Conservation (phyloP, 2,888 invertebrate genomes). For the Caradrina clavipalpis region DNA sequence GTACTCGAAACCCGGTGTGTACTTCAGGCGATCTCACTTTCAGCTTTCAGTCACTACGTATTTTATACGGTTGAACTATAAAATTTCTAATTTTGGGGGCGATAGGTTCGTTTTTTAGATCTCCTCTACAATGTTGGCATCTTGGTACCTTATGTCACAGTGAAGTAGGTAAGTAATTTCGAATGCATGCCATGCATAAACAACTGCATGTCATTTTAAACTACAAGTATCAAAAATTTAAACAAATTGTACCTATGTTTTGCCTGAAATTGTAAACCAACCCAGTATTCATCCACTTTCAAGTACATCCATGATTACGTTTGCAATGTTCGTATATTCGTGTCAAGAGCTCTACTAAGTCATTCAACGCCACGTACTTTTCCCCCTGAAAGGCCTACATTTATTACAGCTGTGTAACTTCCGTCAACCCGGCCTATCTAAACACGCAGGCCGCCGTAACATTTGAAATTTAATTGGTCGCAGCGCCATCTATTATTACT, state of each 20-base stretch:
- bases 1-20: slow-evolving; percentile 69
- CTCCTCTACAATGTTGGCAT: slow-evolving; percentile 22
- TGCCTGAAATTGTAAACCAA: slow-evolving; percentile 7
- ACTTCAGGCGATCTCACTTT: slow-evolving; percentile 63
- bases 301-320: slow-evolving; percentile 28
- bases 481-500: slow-evolving; percentile 80
- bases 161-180: background rate
- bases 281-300: background rate
- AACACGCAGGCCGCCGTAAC: slow-evolving; percentile 61
- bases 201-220: slow-evolving; percentile 1
- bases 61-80: slow-evolving; percentile 71
- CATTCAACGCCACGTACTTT: slow-evolving; percentile 43
- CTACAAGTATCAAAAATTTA: background rate
- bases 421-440: slow-evolving; percentile 60
- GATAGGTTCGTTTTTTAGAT: slow-evolving; percentile 61
- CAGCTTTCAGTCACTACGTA: slow-evolving; percentile 59
- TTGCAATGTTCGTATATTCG: slow-evolving; percentile 37
- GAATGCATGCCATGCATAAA: too few species aligned
- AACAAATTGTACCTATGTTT: background rate
- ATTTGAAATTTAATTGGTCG: slow-evolving; percentile 68
- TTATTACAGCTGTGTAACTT: slow-evolving; percentile 59
- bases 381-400: slow-evolving; percentile 53
- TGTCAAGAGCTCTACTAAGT: slow-evolving; percentile 54
- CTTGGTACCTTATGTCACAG: slow-evolving; percentile 30
- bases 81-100: slow-evolving; percentile 75